These are phyloP conservation scores for Loripinus fragilis DNA, from an alignment of 2,888 invertebrate species.

Conservation along the genomic window DNA sequence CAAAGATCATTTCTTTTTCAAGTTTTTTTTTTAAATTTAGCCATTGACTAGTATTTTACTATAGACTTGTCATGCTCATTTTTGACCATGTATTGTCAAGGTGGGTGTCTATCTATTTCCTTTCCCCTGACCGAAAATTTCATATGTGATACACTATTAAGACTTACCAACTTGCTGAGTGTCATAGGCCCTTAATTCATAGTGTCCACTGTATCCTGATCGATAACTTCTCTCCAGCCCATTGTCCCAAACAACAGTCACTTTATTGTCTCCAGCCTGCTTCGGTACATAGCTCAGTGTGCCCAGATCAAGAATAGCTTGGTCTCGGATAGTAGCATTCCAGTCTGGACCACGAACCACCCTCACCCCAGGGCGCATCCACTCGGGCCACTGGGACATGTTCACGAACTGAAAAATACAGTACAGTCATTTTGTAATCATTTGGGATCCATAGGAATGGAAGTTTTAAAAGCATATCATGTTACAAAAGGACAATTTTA, in stretches of 20 bases:
- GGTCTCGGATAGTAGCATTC: conserved; percentile 38
- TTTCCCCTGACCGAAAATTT: no score
- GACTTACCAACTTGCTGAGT: conserved; percentile 59
- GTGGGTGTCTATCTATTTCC: no score
- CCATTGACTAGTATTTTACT: no score
- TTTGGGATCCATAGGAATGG: no score
- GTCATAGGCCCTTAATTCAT: conserved; percentile 62
- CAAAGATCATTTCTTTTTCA: no score
- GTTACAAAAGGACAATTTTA: no score
- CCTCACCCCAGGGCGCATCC: conserved; percentile 60
- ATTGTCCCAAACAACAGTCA: conserved; percentile 59
- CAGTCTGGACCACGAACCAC: conserved; percentile 62
- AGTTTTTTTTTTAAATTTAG: no score
- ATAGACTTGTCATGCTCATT: no score
- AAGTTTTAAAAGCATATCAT: no score
- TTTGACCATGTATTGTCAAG: no score
- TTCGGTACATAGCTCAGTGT: conserved; percentile 57
- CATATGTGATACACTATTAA: no score
- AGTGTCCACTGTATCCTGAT: conserved; percentile 53
- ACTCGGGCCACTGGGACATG: conserved; percentile 54
- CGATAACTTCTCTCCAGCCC: conserved; percentile 56
- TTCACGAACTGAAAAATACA: background rate
- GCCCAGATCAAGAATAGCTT: conserved; percentile 36
- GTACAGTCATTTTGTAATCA: no score
- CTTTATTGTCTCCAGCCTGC: conserved; percentile 43